phyloP scores from a whole-genome alignment of 2,113 vertebrate genomes.

The Anser brachyrhynchus region DNA sequence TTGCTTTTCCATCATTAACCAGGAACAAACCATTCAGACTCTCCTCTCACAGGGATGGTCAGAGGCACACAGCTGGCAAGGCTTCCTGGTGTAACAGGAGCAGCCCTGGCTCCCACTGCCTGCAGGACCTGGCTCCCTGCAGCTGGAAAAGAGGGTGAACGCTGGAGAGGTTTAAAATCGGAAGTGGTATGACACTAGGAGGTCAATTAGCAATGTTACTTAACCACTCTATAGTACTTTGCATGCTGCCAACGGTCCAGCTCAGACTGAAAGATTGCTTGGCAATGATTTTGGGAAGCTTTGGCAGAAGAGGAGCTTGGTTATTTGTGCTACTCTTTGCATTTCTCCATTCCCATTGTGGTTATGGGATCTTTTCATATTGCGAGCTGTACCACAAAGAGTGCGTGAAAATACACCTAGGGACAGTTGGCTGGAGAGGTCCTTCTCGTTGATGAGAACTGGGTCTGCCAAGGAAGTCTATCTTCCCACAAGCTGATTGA shows the following conservation, averaged over 20 bases:
- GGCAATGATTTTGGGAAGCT: neutral
- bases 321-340: neutral
- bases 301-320: neutral
- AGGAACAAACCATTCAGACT: neutral
- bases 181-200: neutral
- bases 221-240: neutral
- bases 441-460: neutral
- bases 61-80: neutral
- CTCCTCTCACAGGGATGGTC: neutral
- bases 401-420: neutral
- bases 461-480: neutral
- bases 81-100: neutral
- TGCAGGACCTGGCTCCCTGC: accelerated
- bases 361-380: neutral
- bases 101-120: neutral
- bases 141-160: neutral
- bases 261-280: neutral
- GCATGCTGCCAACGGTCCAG: neutral
- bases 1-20: neutral
- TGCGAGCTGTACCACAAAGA: neutral
- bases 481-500: neutral
- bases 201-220: neutral
- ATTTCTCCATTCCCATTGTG: neutral
- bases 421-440: neutral
- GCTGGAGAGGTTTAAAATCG: neutral